Base-by-base conservation (phyloP, 2,113 vertebrate species). In the Callithrix jacchus region DNA sequence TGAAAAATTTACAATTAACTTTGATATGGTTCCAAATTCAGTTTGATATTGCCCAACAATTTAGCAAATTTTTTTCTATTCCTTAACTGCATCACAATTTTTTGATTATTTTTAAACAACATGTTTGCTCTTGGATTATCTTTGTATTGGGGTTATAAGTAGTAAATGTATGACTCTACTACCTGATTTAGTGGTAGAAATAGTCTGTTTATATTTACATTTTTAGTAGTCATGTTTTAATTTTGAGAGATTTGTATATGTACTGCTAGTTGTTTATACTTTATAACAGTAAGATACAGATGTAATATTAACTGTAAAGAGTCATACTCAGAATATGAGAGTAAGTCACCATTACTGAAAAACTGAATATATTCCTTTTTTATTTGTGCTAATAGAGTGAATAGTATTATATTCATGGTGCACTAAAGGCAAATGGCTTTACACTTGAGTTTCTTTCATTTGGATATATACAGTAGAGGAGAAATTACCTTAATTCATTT, bases 91-190 rank as follows among this genome's bases (percentile, higher is more conserved):
- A 77, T 83, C 5, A 25, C 14, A 79, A 8, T 91, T 97, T 61
- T 89, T 7, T 90, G 23, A 89, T 92, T 96, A 64, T 73, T 90
- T 95, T 80, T 66, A 10, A 23, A 79, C 94, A 54, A 12, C 49
- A 17, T 64, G 16, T 58, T 87, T 85, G 9, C 32, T 97, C 17
- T 37, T 42, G 42, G 68, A 42, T 85, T 91, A 83, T 85, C 21
- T 91, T 86, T 61, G 21, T n/a, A 81, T 21, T 32, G 3, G 18
- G 37, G 2, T 61, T 64, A 32, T 40, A 84, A 32, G n/a, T 81
- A 82, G 45, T 58, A 74, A n/a, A 58, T 14, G n/a, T 89, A 87
- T 85, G 35, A 13, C 32, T 58, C 40, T 14, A 30, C 10, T 77
- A 4, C n/a, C 54, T 88, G 47, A 66, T 47, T 93, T 77, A 79